Percentiles rank a stretch among this genome's conserved stretches.
phyloP scores from a whole-genome alignment of 2,888 invertebrate genomes.

The Apamea anceps region DNA sequence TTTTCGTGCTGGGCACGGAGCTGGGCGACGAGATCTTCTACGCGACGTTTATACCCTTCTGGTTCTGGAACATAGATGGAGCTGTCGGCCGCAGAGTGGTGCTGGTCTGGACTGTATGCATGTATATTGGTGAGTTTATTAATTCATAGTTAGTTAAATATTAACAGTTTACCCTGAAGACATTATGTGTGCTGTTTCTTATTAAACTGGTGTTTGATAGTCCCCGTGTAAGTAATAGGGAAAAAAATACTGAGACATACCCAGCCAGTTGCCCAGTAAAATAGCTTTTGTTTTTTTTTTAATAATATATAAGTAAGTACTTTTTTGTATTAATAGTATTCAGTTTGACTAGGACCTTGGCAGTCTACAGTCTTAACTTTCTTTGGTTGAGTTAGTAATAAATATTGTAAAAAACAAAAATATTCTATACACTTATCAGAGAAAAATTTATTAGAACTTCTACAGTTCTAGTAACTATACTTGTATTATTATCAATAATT shows the following conservation, averaged over 20 bases:
- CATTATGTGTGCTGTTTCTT: background rate
- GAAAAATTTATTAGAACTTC: background rate
- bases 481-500: background rate
- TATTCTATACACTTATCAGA: background rate
- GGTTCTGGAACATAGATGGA: slow-evolving; percentile 98
- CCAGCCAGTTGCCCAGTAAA: background rate
- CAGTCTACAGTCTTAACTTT: background rate
- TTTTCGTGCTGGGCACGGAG: slow-evolving; percentile 96
- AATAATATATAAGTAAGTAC: background rate
- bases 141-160: background rate
- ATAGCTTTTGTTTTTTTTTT: background rate
- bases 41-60: slow-evolving; percentile 97
- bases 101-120: slow-evolving; percentile 94
- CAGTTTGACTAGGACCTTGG: background rate
- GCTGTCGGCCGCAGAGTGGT: slow-evolving; percentile 95
- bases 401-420: background rate
- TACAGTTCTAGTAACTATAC: background rate
- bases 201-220: background rate
- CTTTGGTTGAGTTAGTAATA: background rate
- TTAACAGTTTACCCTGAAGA: background rate
- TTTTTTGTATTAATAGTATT: background rate
- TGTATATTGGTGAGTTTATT: slow-evolving; percentile 93
- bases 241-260: background rate
- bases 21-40: slow-evolving; percentile 98
- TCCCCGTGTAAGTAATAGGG: too few species aligned